These are phyloP conservation scores for Siniperca knerii DNA, from an alignment of 2,113 vertebrate species.

Conservation along the genomic window DNA sequence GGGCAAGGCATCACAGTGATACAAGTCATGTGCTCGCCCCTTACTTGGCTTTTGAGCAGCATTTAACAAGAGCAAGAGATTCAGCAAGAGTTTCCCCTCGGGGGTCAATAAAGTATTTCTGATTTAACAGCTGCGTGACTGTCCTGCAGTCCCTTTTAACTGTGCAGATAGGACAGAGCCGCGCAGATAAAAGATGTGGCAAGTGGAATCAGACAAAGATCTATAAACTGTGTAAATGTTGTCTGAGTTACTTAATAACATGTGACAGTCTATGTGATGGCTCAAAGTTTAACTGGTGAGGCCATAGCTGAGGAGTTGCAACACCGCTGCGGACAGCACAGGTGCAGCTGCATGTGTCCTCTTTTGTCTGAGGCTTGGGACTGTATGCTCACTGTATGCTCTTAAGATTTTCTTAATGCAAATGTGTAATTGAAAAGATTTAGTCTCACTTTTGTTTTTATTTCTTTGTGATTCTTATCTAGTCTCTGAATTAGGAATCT, in stretches of 20 bases:
- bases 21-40: slow-evolving; percentile 17
- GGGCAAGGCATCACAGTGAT: too few relatives aligned
- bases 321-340: not conserved
- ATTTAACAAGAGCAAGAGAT: too few relatives aligned
- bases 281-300: slow-evolving; percentile 50
- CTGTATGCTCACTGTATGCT: not conserved
- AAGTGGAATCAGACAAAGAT: too few relatives aligned
- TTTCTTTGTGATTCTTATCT: not conserved
- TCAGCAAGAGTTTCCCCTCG: too few relatives aligned
- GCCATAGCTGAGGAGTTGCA: not conserved
- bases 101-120: too few relatives aligned
- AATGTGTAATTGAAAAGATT: too few relatives aligned
- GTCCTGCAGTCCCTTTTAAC: slow-evolving; percentile 1
- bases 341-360: not conserved
- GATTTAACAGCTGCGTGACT: not conserved
- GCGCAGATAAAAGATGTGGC: not conserved
- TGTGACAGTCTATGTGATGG: not conserved
- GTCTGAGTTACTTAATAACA: slow-evolving; percentile 5
- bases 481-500: not conserved
- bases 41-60: not conserved
- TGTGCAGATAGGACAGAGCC: too few relatives aligned
- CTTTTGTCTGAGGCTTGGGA: slow-evolving; percentile 10
- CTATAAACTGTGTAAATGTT: not conserved
- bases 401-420: not conserved
- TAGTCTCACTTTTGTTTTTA: not conserved